Evolutionary conservation across 2,888 invertebrate species (phyloP), one percentile per base, ranked within the genome.

Genomic region (Toxonevra muliebris): DNA sequence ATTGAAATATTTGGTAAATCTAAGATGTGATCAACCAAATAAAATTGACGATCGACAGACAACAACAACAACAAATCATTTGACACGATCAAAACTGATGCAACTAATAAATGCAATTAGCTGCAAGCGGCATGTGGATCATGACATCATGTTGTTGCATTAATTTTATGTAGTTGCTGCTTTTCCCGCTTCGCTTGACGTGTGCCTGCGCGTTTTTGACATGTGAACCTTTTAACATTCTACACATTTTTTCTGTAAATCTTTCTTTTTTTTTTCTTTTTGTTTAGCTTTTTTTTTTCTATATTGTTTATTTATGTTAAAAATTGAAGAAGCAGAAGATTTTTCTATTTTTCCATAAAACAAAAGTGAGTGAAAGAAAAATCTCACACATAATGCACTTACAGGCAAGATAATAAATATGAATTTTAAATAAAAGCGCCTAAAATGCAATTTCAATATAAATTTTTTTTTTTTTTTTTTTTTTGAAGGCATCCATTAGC

Each of bases 211-310:
- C 65, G 63, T 66, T 69, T 69, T 71, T 64, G 69, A 71, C 70
- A 73, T 70, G 66, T 74, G 80, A 81, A 81, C 80, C 81, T 81
- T 81, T 81, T 81, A 81, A 81, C 78, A 81, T 80, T 77, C 80
- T 79, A 75, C 70, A 75, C 75, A 78, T 77, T 77, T 77, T 74
- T 13, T n/a, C 2, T 19, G 54, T 54, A n/a, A n/a, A n/a, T n/a
- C n/a, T n/a, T n/a, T n/a, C n/a, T n/a, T 30, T 30, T 7, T 30
- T 30, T 7, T 30, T 30, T 30, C 7, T 30, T 30, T 30, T 30
- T 7, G 2, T 30, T 7, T 30, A 30, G 30, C 30, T 30, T 30
- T 30, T 2, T 30, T 4, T 30, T 30, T 30, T 30, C 30, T 4
- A 30, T 30, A 30, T 30, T 7, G 30, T 30, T 30, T 30, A 30